These are phyloP conservation scores for Diorhabda elongata DNA, from an alignment of 1,140 invertebrate species.

Conservation along the genomic window DNA sequence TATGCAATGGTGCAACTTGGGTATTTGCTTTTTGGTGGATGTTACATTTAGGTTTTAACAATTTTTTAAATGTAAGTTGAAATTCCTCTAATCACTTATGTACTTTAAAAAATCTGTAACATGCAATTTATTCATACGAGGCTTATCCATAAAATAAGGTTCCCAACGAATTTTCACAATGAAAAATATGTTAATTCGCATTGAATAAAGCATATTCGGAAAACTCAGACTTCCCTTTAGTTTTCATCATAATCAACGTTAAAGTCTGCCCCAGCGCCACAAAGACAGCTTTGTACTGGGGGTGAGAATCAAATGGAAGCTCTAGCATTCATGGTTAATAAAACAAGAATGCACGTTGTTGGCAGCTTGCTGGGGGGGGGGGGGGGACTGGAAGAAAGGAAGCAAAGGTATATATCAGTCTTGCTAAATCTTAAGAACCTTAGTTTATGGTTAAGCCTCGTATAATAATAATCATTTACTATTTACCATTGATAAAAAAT, in stretches of 20 bases:
- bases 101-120: not conserved
- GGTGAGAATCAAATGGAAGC: no score
- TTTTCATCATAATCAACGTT: not conserved
- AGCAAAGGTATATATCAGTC: not conserved
- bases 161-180: no score
- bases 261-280: no score
- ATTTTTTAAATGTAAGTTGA: conserved; percentile 11
- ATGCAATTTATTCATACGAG: not conserved
- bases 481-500: no score
- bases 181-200: no score
- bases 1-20: conserved; percentile 12
- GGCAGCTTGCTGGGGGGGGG: not conserved
- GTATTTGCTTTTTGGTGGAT: conserved; percentile 8
- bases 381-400: not conserved
- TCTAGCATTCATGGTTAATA: no score
- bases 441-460: no score
- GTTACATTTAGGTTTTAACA: conserved; percentile 10
- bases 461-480: no score
- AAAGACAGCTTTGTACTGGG: no score
- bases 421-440: not conserved
- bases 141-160: no score
- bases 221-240: not conserved
- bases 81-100: not conserved
- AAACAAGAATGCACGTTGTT: no score
- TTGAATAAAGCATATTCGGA: no score